A percentile compares a stretch with the other conserved stretches of the same genome.
Conservation (phyloP, 2,797 vertebrate species). For the Adrianichthys oophorus region DNA sequence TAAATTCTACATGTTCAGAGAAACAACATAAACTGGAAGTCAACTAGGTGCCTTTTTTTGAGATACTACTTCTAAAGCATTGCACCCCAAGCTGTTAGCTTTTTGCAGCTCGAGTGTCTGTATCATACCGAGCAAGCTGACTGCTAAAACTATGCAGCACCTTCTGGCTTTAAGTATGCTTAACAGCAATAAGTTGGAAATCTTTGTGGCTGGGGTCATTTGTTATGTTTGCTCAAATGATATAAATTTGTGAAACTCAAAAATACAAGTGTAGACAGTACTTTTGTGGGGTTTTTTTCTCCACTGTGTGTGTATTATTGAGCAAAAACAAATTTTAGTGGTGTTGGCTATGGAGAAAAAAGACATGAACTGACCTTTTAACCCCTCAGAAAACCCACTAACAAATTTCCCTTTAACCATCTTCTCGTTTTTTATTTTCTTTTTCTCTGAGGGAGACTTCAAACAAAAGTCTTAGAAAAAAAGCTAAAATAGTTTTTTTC, state of each 20-base stretch:
- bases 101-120: slow-evolving; percentile 34
- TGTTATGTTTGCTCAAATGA: slow-evolving; percentile 44
- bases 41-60: slow-evolving; percentile 16
- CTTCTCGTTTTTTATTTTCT: too few relatives aligned
- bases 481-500: too few relatives aligned
- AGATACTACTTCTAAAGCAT: slow-evolving; percentile 20
- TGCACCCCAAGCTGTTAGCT: slow-evolving; percentile 27
- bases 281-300: too few relatives aligned
- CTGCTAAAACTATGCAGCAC: slow-evolving; percentile 37
- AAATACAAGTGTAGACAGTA: too few relatives aligned
- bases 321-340: too few relatives aligned
- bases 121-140: slow-evolving; percentile 18
- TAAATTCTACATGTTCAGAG: not conserved
- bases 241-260: too few relatives aligned
- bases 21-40: slow-evolving; percentile 10
- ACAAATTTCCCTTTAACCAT: too few relatives aligned
- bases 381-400: slow-evolving; percentile 31
- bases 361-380: slow-evolving; percentile 14
- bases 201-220: slow-evolving; percentile 37
- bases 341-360: not conserved
- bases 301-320: too few relatives aligned
- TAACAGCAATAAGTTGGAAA: slow-evolving; percentile 53
- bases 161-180: slow-evolving; percentile 49
- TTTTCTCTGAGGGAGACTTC: too few relatives aligned
- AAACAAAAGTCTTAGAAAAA: too few relatives aligned